Conservation (phyloP, 1,140 invertebrate genomes). For the Battus philenor region DNA sequence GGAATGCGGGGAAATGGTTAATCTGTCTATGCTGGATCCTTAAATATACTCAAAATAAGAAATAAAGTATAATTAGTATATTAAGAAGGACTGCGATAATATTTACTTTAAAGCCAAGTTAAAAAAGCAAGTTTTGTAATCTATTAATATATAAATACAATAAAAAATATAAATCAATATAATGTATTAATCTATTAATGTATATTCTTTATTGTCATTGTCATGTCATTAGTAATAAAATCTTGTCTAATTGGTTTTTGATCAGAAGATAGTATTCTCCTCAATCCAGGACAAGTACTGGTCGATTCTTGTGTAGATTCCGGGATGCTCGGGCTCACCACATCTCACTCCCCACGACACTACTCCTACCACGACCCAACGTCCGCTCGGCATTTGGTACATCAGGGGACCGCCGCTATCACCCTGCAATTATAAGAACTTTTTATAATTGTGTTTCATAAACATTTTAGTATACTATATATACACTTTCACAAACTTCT, state of each 20-base stretch:
- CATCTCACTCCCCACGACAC: constrained; percentile 88
- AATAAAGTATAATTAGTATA: too few species aligned
- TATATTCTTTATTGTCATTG: too few species aligned
- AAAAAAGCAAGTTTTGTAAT: background rate
- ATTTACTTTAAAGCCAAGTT: too few species aligned
- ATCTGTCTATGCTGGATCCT: constrained; percentile 27
- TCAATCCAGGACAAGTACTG: constrained; percentile 85
- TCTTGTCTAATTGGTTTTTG: too few species aligned
- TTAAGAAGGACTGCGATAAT: too few species aligned
- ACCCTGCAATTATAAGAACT: constrained; percentile 77
- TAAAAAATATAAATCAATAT: too few species aligned
- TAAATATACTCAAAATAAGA: too few species aligned
- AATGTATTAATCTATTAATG: too few species aligned
- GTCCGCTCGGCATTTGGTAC: constrained; percentile 81
- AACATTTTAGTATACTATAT: too few species aligned
- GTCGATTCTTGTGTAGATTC: constrained; percentile 84
- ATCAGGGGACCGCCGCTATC: constrained; percentile 91
- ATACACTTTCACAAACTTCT: too few species aligned
- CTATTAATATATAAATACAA: background rate
- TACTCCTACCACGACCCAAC: constrained; percentile 87
- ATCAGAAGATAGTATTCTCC: constrained; percentile 77
- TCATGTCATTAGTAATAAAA: too few species aligned
- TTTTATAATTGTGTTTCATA: too few species aligned
- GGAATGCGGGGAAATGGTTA: constrained; percentile 48
- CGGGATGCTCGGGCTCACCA: constrained; percentile 81